Base-by-base conservation (phyloP, 2,113 vertebrate genomes). In the Pyrgilauda ruficollis region DNA sequence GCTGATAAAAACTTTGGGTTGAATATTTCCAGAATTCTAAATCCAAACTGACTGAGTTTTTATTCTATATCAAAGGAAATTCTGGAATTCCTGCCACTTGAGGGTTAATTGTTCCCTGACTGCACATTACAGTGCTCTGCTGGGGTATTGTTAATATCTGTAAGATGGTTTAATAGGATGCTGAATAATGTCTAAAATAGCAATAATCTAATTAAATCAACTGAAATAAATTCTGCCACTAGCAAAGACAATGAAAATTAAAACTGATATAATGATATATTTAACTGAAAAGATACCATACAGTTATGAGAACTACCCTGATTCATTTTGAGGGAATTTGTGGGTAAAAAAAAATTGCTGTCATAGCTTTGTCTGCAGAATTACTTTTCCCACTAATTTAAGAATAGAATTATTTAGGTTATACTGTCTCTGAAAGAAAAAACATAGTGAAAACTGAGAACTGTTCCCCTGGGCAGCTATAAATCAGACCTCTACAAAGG, bases 171-270 rank as follows among this genome's bases (percentile, higher is more conserved):
- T 96, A 91, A 91, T 83, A 88, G 27, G 84, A 88, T 88, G 35
- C 63, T 94, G 72, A 83, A 90, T 82, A 87, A 85, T 52, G 55
- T 76, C 89, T 80, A 76, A 95, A 95, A 95, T 79, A 78, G 35
- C 50, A 96, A 73, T 93, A 87, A 86, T 91, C 85, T 95, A 90
- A 93, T 61, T 59, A 83, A 93, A 95, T 91, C 59, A 95, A 93
- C 41, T 41, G 59, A 93, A 94, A 72, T 91, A 89, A 94, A 90
- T 90, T 96, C n/a, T 94, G 78, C 78, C 77, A 93, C 37, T 59
- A 93, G 74, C 58, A 91, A 95, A 87, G 27, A 66, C 46, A 87
- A 94, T 81, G 72, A 92, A 95, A 96, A 82, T 61, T 67, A 91
- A 93, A 94, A 87, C 20, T 73, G 37, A 91, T 87, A 92, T 89